Conservation (phyloP, 2,113 vertebrate species). For the Agapornis roseicollis region DNA sequence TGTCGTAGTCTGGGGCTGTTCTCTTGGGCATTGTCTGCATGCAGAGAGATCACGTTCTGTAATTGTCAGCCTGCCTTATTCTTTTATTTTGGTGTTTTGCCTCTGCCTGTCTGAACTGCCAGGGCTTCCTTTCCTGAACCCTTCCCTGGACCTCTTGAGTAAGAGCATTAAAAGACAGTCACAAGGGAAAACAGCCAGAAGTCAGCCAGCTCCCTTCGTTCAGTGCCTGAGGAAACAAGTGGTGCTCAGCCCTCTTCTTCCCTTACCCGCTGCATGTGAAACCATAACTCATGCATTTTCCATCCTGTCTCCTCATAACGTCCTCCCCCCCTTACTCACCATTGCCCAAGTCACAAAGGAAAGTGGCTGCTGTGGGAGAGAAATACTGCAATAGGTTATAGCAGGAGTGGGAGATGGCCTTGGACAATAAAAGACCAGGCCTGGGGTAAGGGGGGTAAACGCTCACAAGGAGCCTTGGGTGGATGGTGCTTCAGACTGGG, state of each 20-base stretch:
- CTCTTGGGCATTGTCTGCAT: conserved; percentile 74
- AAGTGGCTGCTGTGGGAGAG: conserved; percentile 18
- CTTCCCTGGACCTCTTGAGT: conserved; percentile 17
- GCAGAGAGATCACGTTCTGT: conserved; percentile 44
- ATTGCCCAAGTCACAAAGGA: background rate
- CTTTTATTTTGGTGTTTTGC: conserved; percentile 44
- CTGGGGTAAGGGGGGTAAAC: background rate
- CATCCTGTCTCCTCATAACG: conserved; percentile 18
- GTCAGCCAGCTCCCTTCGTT: background rate
- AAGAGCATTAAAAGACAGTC: conserved; percentile 8
- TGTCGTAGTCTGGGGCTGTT: conserved; percentile 75
- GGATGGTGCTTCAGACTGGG: background rate
- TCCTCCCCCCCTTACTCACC: background rate
- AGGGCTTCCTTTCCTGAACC: conserved; percentile 60
- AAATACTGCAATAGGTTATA: background rate
- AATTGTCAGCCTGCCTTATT: conserved; percentile 49
- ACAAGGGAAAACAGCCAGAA: background rate
- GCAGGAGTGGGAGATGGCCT: background rate
- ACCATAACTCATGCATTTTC: conserved; percentile 16
- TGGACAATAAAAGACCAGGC: background rate
- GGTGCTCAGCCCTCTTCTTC: conserved; percentile 39
- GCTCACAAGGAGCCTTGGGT: background rate
- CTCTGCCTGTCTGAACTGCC: conserved; percentile 59
- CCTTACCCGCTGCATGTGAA: conserved; percentile 43
- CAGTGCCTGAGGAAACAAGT: background rate